A percentile compares a stretch with the other conserved stretches of the same genome.
phyloP scores from a whole-genome alignment of 1,140 invertebrate genomes.

The Drosophila burlai region DNA sequence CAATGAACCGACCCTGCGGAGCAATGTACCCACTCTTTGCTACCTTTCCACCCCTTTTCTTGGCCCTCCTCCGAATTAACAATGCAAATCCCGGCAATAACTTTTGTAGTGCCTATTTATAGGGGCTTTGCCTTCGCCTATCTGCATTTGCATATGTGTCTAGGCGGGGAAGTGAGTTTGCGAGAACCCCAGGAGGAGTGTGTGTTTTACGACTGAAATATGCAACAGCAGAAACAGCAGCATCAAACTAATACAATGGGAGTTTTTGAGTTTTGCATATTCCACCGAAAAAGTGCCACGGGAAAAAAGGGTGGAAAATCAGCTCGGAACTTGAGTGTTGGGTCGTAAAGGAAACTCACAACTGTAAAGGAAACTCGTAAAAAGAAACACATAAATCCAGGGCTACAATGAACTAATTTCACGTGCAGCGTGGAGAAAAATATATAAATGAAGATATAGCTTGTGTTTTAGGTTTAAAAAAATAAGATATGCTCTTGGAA shows the following conservation, averaged over 20 bases:
- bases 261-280: constrained; percentile 29
- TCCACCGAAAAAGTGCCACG: background rate
- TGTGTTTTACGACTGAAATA: constrained; percentile 61
- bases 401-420: constrained; percentile 1
- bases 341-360: constrained; percentile 21
- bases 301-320: background rate
- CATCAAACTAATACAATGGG: constrained; percentile 35
- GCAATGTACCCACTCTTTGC: background rate
- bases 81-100: constrained; percentile 62
- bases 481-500: background rate
- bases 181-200: constrained; percentile 15
- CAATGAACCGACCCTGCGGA: constrained; percentile 6
- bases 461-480: background rate
- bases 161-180: constrained; percentile 3
- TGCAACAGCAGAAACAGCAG: constrained; percentile 40
- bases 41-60: constrained; percentile 13
- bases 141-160: constrained; percentile 25
- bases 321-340: constrained; percentile 13
- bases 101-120: constrained; percentile 53
- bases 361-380: constrained; percentile 19
- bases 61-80: constrained; percentile 36
- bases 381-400: constrained; percentile 15
- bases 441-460: background rate
- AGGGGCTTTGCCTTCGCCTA: constrained; percentile 18
- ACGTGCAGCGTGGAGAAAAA: background rate